Evolutionary conservation across 2,113 vertebrate species (phyloP).

Genomic region (Lipophrys pholis): DNA sequence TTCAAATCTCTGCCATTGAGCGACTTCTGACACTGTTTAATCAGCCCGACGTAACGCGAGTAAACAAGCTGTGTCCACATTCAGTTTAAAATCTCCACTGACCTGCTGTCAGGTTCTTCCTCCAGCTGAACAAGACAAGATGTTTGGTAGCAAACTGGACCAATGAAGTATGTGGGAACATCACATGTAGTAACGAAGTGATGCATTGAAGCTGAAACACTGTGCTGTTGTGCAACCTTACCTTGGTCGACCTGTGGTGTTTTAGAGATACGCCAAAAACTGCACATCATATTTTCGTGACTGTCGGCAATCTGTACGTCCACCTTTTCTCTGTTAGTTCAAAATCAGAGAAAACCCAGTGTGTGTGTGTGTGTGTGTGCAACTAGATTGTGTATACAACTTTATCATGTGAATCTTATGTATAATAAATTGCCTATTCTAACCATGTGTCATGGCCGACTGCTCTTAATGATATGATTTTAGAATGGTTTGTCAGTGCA

Average conservation of each 20-base stretch:
- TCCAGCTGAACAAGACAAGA: background rate
- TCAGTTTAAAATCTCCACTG: no score
- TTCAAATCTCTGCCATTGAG: background rate
- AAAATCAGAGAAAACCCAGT: no score
- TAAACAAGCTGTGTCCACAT: constrained; percentile 1
- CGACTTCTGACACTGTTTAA: background rate
- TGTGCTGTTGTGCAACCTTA: constrained; percentile 8
- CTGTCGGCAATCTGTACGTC: constrained; percentile 33
- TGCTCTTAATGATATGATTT: constrained; percentile 1
- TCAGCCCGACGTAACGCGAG: background rate
- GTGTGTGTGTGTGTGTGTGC: no score
- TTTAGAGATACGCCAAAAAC: constrained; percentile 51
- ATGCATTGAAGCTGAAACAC: constrained; percentile 15
- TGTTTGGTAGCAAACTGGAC: background rate
- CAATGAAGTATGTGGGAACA: no score
- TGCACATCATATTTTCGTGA: constrained; percentile 48
- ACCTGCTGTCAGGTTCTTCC: no score
- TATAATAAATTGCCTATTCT: constrained; percentile 66
- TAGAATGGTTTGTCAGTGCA: constrained; percentile 4
- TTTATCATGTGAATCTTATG: constrained; percentile 22
- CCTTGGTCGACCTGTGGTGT: constrained; percentile 55
- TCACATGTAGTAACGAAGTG: no score
- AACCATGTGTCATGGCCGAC: background rate
- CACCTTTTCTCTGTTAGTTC: constrained; percentile 15
- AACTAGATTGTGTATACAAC: no score